These are phyloP conservation scores for Hypolimnas misippus DNA, from an alignment of 2,888 invertebrate genomes.

Conservation along the genomic window DNA sequence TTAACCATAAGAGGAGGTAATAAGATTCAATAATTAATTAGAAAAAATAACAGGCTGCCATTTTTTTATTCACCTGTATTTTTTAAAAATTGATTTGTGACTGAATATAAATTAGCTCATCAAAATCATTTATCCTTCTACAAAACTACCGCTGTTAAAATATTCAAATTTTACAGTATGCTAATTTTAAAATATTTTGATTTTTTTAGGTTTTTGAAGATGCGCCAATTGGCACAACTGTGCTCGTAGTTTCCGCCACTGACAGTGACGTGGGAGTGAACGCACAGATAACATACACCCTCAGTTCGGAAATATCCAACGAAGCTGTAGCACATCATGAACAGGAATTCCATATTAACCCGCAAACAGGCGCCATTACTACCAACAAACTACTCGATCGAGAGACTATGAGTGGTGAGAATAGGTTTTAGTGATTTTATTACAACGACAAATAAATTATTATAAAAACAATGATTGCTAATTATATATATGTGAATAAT, in stretches of 20 bases:
- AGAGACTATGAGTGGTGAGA: slow-evolving; percentile 87
- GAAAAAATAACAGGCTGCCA: too few relatives aligned
- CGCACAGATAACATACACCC: slow-evolving; percentile 92
- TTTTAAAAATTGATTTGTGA: too few relatives aligned
- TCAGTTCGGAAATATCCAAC: slow-evolving; percentile 84
- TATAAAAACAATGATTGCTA: not conserved
- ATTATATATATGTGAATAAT: too few relatives aligned
- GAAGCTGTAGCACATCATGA: slow-evolving; percentile 87
- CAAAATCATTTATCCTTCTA: too few relatives aligned
- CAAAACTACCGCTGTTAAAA: too few relatives aligned
- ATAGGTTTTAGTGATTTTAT: not conserved
- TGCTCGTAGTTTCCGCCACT: slow-evolving; percentile 94
- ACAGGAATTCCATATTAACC: slow-evolving; percentile 93
- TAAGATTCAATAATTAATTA: too few relatives aligned
- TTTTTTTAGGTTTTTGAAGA: slow-evolving; percentile 91
- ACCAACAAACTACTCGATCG: slow-evolving; percentile 94
- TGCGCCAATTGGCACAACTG: slow-evolving; percentile 94
- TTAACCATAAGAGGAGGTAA: too few relatives aligned
- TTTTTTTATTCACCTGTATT: too few relatives aligned
- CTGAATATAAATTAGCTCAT: too few relatives aligned
- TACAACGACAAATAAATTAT: not conserved
- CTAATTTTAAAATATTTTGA: too few relatives aligned
- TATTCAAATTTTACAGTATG: too few relatives aligned
- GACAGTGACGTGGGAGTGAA: slow-evolving; percentile 98
- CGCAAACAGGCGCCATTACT: slow-evolving; percentile 96